Conservation (phyloP, 2,888 invertebrate genomes). For the Drosophila mimetica region DNA sequence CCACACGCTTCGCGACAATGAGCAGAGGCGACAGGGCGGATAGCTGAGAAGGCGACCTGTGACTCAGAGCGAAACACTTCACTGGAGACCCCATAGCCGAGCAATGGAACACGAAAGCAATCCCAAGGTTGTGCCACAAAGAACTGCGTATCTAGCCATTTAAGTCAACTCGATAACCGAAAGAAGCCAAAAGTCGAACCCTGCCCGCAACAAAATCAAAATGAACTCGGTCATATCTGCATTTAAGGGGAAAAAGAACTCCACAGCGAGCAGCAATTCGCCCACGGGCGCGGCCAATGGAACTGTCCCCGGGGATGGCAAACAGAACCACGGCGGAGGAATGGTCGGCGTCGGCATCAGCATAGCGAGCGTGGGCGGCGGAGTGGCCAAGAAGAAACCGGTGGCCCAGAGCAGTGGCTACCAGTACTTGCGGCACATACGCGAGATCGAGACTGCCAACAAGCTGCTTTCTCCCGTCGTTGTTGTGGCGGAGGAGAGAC, state of each 20-base stretch:
- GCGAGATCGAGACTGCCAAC: conserved; percentile 84
- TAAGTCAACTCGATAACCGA: conserved; percentile 7
- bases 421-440: conserved; percentile 84
- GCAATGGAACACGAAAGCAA: conserved; percentile 48
- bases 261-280: conserved; percentile 50
- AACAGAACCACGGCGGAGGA: conserved; percentile 34
- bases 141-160: conserved; percentile 10
- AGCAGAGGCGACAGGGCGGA: conserved; percentile 3
- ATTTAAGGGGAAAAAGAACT: conserved; percentile 83
- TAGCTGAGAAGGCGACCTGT: conserved; percentile 19
- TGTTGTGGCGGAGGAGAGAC: conserved; percentile 45
- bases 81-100: conserved; percentile 6
- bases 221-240: conserved; percentile 85
- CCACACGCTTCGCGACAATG: conserved; percentile 7
- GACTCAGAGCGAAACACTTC: conserved; percentile 5
- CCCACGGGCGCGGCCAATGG: conserved; percentile 29
- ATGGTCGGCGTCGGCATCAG: conserved; percentile 36
- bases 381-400: conserved; percentile 67
- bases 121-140: conserved; percentile 31
- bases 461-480: conserved; percentile 82
- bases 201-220: conserved; percentile 45
- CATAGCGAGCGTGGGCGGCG: conserved; percentile 53
- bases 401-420: conserved; percentile 83
- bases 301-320: conserved; percentile 20
- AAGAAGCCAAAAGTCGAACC: conserved; percentile 1